Percentiles rank a stretch among this genome's conserved stretches.
Conservation (phyloP, 2,113 vertebrate species). For the Micronycteris hirsuta region DNA sequence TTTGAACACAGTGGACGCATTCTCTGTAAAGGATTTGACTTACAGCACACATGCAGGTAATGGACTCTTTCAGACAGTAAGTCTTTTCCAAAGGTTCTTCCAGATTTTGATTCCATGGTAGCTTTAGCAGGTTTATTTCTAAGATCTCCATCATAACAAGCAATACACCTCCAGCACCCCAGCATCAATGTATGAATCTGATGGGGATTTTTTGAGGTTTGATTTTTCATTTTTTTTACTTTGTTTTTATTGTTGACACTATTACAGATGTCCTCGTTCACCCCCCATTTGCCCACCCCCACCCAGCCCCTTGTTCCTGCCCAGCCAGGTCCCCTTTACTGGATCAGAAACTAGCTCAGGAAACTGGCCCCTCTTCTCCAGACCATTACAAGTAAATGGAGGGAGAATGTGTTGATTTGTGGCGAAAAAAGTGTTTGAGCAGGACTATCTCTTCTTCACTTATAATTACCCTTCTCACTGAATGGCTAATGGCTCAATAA, state of each 20-base stretch:
- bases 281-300: no score
- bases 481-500: neutral
- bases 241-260: no score
- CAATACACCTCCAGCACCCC: rapidly evolving
- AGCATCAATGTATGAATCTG: neutral
- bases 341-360: neutral
- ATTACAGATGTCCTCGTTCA: no score
- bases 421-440: neutral
- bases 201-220: neutral
- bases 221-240: no score
- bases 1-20: neutral
- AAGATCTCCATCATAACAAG: neutral
- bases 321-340: neutral
- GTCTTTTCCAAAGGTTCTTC: neutral
- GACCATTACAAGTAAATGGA: neutral
- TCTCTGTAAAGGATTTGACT: neutral
- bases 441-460: neutral
- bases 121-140: neutral
- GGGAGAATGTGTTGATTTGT: rapidly evolving
- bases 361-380: neutral
- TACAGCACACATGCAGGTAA: no score
- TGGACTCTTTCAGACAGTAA: neutral
- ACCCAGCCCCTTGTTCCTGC: no score
- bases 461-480: neutral
- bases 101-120: neutral